These are phyloP conservation scores for Ypsolopha scabrella DNA, from an alignment of 2,888 invertebrate genomes.

Conservation along the genomic window DNA sequence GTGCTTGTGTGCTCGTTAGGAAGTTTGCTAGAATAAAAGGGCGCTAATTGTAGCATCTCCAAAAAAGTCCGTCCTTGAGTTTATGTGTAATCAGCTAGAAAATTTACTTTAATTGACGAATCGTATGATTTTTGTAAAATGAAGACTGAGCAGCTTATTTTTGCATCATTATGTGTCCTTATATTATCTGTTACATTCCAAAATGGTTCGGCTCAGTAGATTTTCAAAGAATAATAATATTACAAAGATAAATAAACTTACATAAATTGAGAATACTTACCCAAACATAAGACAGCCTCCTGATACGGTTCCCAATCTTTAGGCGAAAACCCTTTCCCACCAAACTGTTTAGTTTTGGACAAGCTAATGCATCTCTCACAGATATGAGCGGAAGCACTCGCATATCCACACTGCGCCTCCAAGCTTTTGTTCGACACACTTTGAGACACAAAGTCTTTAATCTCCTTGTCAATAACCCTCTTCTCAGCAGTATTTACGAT, in stretches of 20 bases:
- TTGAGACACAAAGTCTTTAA: conserved; percentile 64
- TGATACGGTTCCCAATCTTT: conserved; percentile 71
- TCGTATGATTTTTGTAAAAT: too few relatives aligned
- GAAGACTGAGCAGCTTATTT: too few relatives aligned
- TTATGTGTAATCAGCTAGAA: too few relatives aligned
- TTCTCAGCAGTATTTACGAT: conserved; percentile 72
- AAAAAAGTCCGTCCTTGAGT: background rate
- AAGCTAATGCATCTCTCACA: conserved; percentile 75
- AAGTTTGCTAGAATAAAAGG: conserved; percentile 68
- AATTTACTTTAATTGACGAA: too few relatives aligned
- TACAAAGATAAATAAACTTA: too few relatives aligned
- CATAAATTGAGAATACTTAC: too few relatives aligned
- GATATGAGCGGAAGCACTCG: conserved; percentile 78
- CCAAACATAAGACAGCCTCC: conserved; percentile 68
- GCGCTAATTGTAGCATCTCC: background rate
- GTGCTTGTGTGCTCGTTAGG: conserved; percentile 71
- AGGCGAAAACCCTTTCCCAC: conserved; percentile 52
- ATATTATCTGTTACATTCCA: too few relatives aligned
- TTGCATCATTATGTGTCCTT: too few relatives aligned
- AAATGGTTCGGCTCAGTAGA: too few relatives aligned
- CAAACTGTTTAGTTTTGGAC: conserved; percentile 46
- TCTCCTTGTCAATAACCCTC: conserved; percentile 53
- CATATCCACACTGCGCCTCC: conserved; percentile 83
- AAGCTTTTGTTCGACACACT: conserved; percentile 69
- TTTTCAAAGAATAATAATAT: background rate